Evolutionary conservation across 2,888 invertebrate species (phyloP), one percentile per base, ranked within the genome.

Genomic region (Odontomyia ornata): DNA sequence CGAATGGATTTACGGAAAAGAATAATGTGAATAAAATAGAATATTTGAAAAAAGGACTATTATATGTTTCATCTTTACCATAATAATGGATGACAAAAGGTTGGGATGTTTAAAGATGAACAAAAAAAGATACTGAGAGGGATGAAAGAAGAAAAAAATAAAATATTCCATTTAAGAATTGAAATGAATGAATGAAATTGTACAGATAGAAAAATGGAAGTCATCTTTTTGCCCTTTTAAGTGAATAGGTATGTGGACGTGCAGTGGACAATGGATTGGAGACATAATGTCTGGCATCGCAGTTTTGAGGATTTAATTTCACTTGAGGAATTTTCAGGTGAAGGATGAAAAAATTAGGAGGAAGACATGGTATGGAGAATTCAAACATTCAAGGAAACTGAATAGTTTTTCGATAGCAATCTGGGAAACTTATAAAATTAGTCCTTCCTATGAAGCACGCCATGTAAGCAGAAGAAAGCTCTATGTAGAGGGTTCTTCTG

Each of bases 1-100:
- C 62, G 28, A 62, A 62, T 62, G 62, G 62, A 62, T 62, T 62
- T 62, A 62, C 25, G 27, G 62, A 62, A 62, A 62, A 18, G 62
- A 62, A 27, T 25, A 36, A 36, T 36, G 36, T 36, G 36, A 25
- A 62, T 62, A 62, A 27, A 62, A 62, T 62, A 15, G 62, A 62
- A 62, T 62, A 25, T 62, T 15, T 62, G 36, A 36, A 36, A 36
- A 62, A 62, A 25, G 25, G 62, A 18, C 62, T 27, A 62, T 62
- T 62, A 62, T 62, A 25, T 36, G 11, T 62, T 62, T 62, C 62
- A 27, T 62, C 62, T 62, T 62, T 62, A 62, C 62, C 28, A 62
- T 62, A 25, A 27, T 62, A 62, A 62, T 62, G 23, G 23, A 36
- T 36, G 36, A 36, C 36, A 36, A 36, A 36, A 36, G 36, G 36